Base-by-base conservation (phyloP, 2,888 invertebrate genomes). In the Tinea pellionella region DNA sequence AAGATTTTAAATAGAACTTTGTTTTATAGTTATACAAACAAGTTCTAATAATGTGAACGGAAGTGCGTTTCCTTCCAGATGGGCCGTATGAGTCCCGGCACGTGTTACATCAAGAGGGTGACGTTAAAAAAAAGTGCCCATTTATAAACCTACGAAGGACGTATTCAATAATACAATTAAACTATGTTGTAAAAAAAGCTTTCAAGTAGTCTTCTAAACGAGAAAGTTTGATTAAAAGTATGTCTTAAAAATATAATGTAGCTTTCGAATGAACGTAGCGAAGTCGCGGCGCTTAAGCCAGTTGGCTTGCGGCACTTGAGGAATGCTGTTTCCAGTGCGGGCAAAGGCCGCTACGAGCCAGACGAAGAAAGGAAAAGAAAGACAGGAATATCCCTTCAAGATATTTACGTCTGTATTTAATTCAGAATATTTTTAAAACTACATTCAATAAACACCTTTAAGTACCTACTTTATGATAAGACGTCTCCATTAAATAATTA, bases 281-380 rank as follows among this genome's bases (percentile, higher is more conserved):
- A 9, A 47, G 47, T 16, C 8, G n/a, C n/a, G 47, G 41, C 13
- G 41, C 41, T 47, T 47, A 16, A 47, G 16, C 47, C 15, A 47
- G 47, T 16, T 47, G 37, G n/a, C 11, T 37, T 37, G 37, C 37
- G 37, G 37, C 24, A 24, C 24, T 6, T 37, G 9, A 16, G 47
- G 47, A 47, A 47, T 47, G 47, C 47, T 9, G 47, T 47, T 37
- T 37, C 24, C 47, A 16, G 16, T 13, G 47, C 47, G 47, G 47
- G 15, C 47, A 47, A 47, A 47, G 47, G 13, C 47, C 47, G 47
- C 13, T 9, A 37, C 37, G 16, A 16, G 47, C 47, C 47, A 47
- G 47, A 47, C 47, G 47, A 16, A 47, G 16, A 47, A 47, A 47
- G 47, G 13, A 47, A 47, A 47, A 47, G 47, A 47, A 47, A 13